phyloP scores from a whole-genome alignment of 2,797 vertebrate genomes.

The Esox lucius region DNA sequence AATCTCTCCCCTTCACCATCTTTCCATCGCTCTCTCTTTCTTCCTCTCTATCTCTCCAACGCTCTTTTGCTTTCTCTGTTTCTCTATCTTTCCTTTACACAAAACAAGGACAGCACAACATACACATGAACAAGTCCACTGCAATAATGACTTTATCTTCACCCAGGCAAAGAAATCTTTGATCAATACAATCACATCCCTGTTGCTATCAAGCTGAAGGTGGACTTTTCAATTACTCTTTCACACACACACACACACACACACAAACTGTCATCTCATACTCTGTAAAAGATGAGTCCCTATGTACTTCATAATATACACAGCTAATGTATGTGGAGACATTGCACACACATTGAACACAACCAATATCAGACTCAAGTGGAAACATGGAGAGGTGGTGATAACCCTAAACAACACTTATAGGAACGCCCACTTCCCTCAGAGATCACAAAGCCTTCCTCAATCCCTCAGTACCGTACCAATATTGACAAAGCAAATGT shows the following conservation, averaged over 20 bases:
- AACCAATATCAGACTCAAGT: background rate
- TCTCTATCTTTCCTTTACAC: background rate
- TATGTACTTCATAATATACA: no score
- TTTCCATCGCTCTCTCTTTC: background rate
- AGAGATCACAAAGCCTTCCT: no score
- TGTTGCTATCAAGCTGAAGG: constrained; percentile 42
- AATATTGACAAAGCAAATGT: constrained; percentile 43
- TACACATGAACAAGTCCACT: constrained; percentile 20
- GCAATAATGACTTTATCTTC: constrained; percentile 24
- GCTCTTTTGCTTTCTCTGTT: background rate
- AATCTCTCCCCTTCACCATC: background rate
- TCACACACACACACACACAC: background rate
- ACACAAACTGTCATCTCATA: background rate
- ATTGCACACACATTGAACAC: background rate
- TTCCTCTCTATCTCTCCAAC: no score
- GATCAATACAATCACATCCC: constrained; percentile 52
- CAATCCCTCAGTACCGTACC: constrained; percentile 16
- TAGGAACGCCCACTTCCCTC: background rate
- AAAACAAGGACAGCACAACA: constrained; percentile 13
- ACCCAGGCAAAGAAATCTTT: constrained; percentile 34
- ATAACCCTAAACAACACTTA: background rate
- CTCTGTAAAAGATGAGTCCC: background rate
- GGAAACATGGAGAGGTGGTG: background rate
- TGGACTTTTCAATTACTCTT: constrained; percentile 41
- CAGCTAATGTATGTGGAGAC: no score